Conservation (phyloP, 2,113 vertebrate genomes). For the Etia nguti region DNA sequence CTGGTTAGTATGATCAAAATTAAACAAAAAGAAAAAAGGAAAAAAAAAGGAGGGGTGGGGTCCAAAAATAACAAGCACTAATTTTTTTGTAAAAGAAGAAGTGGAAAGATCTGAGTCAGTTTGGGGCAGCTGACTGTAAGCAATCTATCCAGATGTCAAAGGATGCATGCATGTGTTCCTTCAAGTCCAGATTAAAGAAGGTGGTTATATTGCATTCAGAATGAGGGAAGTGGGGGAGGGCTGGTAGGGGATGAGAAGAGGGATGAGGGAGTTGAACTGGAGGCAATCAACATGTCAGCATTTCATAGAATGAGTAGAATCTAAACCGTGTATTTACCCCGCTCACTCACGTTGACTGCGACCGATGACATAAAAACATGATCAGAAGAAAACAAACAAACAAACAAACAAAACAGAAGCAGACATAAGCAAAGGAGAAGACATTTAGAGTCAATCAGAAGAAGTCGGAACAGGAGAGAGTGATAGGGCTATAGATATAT, state of each 20-base stretch:
- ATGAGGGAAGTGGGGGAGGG: background rate
- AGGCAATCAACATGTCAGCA: slow-evolving; percentile 66
- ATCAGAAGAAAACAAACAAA: slow-evolving; percentile 72
- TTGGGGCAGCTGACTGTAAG: slow-evolving; percentile 29
- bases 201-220: slow-evolving; percentile 53
- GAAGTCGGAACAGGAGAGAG: slow-evolving; percentile 61
- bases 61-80: slow-evolving; percentile 62
- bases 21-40: slow-evolving; percentile 1
- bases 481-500: slow-evolving; percentile 38
- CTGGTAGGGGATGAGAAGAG: background rate
- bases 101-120: slow-evolving; percentile 25
- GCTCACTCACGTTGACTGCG: slow-evolving; percentile 98
- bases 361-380: slow-evolving; percentile 79
- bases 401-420: slow-evolving; percentile 66
- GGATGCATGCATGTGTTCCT: slow-evolving; percentile 60
- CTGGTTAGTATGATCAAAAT: slow-evolving; percentile 54
- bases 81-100: slow-evolving; percentile 36
- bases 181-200: slow-evolving; percentile 29
- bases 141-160: slow-evolving; percentile 38
- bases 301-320: slow-evolving; percentile 73
- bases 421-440: slow-evolving; percentile 86
- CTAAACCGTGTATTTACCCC: slow-evolving; percentile 89
- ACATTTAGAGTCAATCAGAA: slow-evolving; percentile 76
- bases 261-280: slow-evolving; percentile 11
- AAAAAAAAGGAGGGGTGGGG: background rate